Conservation (phyloP, 2,797 vertebrate genomes). For the Okamejei kenojei region DNA sequence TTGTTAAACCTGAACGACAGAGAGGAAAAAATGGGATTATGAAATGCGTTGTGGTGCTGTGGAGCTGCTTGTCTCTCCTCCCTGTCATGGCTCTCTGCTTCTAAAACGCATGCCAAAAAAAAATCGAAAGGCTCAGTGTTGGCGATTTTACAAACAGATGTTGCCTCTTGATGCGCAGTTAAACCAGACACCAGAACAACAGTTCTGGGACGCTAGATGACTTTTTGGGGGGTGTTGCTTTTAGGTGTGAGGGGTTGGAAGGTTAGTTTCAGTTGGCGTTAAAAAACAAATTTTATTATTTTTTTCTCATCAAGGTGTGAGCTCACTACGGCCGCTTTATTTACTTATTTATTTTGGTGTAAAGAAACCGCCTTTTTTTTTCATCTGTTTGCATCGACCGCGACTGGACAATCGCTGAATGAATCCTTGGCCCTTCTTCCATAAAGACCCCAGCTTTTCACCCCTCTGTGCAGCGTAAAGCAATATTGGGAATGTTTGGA, state of each 20-base stretch:
- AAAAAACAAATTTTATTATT: neutral
- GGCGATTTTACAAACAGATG: conserved; percentile 78
- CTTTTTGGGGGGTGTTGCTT: conserved; percentile 22
- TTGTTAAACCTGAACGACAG: conserved; percentile 41
- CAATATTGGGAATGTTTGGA: neutral
- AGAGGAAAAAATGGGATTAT: conserved; percentile 38
- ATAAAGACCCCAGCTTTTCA: neutral
- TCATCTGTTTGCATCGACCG: neutral
- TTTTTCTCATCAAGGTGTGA: neutral
- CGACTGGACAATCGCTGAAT: neutral
- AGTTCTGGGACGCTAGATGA: neutral
- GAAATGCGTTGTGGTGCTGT: conserved; percentile 54
- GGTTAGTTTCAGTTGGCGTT: neutral
- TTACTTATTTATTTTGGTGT: neutral
- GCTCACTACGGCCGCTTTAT: neutral
- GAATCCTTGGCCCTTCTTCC: neutral
- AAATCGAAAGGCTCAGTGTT: conserved; percentile 61
- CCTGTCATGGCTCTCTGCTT: conserved; percentile 23
- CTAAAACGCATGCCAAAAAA: conserved; percentile 57
- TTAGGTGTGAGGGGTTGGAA: neutral
- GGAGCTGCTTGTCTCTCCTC: conserved; percentile 40
- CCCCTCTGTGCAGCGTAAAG: neutral
- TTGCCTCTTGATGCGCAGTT: conserved; percentile 75
- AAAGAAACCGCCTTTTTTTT: neutral
- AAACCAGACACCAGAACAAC: conserved; percentile 61